Conservation (phyloP, 2,797 vertebrate species). For the Lagodon rhomboides region DNA sequence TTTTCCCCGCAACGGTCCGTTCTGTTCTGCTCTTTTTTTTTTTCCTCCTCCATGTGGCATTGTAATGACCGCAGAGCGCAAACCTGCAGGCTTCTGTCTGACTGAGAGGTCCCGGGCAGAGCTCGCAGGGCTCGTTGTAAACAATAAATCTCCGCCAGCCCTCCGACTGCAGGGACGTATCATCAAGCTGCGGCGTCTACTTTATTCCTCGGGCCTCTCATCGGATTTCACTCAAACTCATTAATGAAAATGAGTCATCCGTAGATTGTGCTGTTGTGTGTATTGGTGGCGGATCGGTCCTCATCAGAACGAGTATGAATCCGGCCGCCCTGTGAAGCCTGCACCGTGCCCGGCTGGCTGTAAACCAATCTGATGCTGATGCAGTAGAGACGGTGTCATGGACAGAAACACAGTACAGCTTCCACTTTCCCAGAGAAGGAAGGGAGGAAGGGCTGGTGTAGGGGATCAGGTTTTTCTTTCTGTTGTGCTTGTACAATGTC, state of each 20-base stretch:
- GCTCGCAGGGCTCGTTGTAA: slow-evolving; percentile 59
- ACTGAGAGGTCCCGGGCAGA: slow-evolving; percentile 61
- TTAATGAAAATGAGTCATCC: slow-evolving; percentile 78
- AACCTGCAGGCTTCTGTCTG: slow-evolving; percentile 67
- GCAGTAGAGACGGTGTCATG: slow-evolving; percentile 76
- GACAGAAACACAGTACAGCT: slow-evolving; percentile 63
- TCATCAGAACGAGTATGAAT: slow-evolving; percentile 47
- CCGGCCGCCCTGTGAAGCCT: slow-evolving; percentile 58
- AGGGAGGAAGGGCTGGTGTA: slow-evolving; percentile 40
- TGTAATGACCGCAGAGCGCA: slow-evolving; percentile 61
- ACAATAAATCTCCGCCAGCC: slow-evolving; percentile 66
- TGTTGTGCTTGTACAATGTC: slow-evolving; percentile 34
- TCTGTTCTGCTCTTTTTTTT: slow-evolving; percentile 36
- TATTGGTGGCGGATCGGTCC: slow-evolving; percentile 60
- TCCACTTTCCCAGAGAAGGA: slow-evolving; percentile 57
- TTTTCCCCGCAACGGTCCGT: slow-evolving; percentile 43
- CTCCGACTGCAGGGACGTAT: slow-evolving; percentile 52
- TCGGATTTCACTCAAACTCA: slow-evolving; percentile 66
- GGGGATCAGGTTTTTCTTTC: slow-evolving; percentile 32
- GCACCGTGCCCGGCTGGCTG: slow-evolving; percentile 73
- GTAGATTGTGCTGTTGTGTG: slow-evolving; percentile 52
- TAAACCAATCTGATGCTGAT: slow-evolving; percentile 83
- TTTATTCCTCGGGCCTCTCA: slow-evolving; percentile 54
- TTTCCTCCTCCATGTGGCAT: slow-evolving; percentile 39
- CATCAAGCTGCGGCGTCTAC: slow-evolving; percentile 40